Evolutionary conservation across 2,113 vertebrate species (phyloP), one percentile per base, ranked within the genome.

Genomic region (Scartelaos histophorus): DNA sequence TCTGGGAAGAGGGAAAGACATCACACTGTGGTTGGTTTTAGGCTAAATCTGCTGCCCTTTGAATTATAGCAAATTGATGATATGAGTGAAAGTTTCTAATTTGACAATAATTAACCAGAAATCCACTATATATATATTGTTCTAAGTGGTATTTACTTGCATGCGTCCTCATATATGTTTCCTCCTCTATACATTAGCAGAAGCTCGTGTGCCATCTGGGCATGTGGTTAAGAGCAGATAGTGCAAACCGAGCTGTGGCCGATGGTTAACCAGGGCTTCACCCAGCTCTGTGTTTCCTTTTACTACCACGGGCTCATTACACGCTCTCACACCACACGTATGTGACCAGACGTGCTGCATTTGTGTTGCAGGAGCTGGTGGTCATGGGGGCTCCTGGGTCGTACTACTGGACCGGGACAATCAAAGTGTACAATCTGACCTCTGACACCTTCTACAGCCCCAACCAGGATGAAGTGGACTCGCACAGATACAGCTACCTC

Each of bases 381-480:
- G 95, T 99, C 67, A 98, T 99, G 96, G 98, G 98, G 0, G 98
- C 97, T 0, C 97, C 98, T 0, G 97, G 98, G 19, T 99, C 98
- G 0, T 99, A 97, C 85, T 99, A 99, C 73, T 99, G 98, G 98
- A 97, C 97, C 0, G 98, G 98, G 77, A 99, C 98, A 0, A 90
- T 99, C 77, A 99, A 98, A 92, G 97, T 98, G 43, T 94, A 96
- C 89, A 99, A 98, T 90, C 82, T 98, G 67, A 97, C 97, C 0
- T 97, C 97, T 79, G 96, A 95, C 74, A 94, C 84, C 0, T 95
- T 95, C 69, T 97, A 96, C 91, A 97, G 94, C 70, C 93, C 94
- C 29, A 96, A 94, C 0, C 95, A 96, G 60, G 94, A 96, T 0
- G 85, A 89, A 1, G 85, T 95, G 17, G 94, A 95, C 90, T 94